Conservation (phyloP, 2,888 invertebrate species). For the Rhyacophila evoluta region DNA sequence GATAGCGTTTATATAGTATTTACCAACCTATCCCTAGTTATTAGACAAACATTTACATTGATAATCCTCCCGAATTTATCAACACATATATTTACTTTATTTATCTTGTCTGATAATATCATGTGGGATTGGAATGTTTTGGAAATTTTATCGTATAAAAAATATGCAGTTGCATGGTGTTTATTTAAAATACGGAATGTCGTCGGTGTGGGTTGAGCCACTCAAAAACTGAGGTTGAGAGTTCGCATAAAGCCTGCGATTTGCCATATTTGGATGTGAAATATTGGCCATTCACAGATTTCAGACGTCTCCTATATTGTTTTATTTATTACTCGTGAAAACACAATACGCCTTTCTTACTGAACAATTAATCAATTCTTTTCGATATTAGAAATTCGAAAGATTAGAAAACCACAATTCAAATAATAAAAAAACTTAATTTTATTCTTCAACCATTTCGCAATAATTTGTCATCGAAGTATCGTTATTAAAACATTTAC, state of each 20-base stretch:
- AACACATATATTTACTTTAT: background rate
- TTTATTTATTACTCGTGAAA: too few species aligned
- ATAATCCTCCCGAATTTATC: background rate
- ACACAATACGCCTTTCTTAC: too few species aligned
- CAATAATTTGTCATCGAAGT: too few species aligned
- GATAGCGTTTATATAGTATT: background rate
- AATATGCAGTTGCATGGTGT: conserved; percentile 4
- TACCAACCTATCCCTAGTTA: background rate
- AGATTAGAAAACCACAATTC: too few species aligned
- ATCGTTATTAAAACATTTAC: too few species aligned
- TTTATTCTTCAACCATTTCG: too few species aligned
- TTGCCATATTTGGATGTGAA: background rate
- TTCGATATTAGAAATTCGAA: too few species aligned
- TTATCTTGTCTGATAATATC: background rate
- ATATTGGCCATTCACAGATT: background rate
- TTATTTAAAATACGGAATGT: conserved; percentile 1
- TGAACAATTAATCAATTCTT: too few species aligned
- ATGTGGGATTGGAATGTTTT: background rate
- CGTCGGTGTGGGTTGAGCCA: background rate
- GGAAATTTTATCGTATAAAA: conserved; percentile 16
- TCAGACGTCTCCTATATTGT: background rate
- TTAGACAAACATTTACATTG: background rate
- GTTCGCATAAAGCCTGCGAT: background rate
- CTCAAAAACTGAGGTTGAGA: background rate
- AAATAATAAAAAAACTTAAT: too few species aligned